Evolutionary conservation across 2,113 vertebrate species (phyloP).

Genomic region (Saguinus midas): DNA sequence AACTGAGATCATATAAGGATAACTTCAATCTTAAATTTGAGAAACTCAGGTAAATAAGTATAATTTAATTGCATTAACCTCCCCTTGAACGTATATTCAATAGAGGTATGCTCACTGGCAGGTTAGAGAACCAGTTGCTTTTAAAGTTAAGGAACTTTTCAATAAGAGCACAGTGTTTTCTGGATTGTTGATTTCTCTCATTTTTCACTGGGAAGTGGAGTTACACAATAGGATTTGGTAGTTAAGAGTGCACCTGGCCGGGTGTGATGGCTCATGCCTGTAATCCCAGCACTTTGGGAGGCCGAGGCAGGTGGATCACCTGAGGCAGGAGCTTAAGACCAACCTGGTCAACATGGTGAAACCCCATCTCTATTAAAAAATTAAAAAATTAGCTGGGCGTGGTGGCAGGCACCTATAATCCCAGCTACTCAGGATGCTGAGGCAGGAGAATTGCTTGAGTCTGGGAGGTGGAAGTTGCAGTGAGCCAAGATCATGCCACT

Average conservation of each 20-base stretch:
- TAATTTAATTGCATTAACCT: background rate
- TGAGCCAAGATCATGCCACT: too few species aligned
- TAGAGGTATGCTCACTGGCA: background rate
- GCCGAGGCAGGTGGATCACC: too few species aligned
- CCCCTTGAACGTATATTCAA: background rate
- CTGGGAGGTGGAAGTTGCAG: too few species aligned
- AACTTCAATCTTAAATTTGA: background rate
- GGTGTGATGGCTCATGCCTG: too few species aligned
- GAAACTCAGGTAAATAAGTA: background rate
- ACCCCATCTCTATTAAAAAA: too few species aligned
- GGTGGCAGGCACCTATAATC: too few species aligned
- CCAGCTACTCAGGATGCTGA: too few species aligned
- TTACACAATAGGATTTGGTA: background rate
- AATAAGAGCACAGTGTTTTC: background rate
- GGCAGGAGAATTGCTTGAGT: too few species aligned
- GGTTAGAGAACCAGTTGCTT: background rate
- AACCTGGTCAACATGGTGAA: too few species aligned
- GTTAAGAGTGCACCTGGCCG: background rate
- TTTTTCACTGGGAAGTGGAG: background rate
- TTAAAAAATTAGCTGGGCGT: too few species aligned
- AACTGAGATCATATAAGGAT: background rate
- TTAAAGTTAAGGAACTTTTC: background rate
- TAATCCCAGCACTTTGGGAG: too few species aligned
- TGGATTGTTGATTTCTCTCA: background rate
- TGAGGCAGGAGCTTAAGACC: too few species aligned